Evolutionary conservation across 2,797 vertebrate species (phyloP).

Genomic region (Denticeps clupeoides): DNA sequence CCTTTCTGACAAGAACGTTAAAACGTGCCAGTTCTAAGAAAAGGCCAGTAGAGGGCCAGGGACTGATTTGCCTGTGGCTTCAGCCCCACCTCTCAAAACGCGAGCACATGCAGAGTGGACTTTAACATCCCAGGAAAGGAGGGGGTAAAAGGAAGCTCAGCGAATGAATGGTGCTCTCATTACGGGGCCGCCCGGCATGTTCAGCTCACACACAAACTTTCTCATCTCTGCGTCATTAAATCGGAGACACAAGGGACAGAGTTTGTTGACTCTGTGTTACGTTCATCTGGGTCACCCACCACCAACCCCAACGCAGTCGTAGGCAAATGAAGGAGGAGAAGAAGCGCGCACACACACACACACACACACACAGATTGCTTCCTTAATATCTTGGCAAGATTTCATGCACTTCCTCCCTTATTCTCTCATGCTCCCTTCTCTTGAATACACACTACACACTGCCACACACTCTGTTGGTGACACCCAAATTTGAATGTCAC

Average conservation of each 20-base stretch:
- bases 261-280: neutral
- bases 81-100: slow-evolving; percentile 9
- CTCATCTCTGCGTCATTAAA: neutral
- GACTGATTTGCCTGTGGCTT: neutral
- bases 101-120: slow-evolving; percentile 17
- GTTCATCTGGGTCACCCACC: neutral
- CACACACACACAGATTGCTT: neutral
- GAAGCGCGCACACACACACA: neutral
- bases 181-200: slow-evolving; percentile 1
- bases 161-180: neutral
- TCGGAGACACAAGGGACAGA: neutral
- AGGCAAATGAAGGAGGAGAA: too few species aligned
- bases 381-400: too few species aligned
- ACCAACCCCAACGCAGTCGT: neutral
- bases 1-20: too few species aligned
- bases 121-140: slow-evolving; percentile 22
- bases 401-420: too few species aligned
- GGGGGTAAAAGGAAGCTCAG: slow-evolving; percentile 14
- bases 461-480: neutral
- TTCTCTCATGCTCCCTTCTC: too few species aligned
- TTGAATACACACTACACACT: neutral
- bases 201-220: neutral
- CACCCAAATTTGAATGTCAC: neutral
- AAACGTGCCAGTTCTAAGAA: slow-evolving; percentile 13
- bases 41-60: slow-evolving; percentile 31